phyloP scores from a whole-genome alignment of 2,113 vertebrate species.

The Microcebus murinus region DNA sequence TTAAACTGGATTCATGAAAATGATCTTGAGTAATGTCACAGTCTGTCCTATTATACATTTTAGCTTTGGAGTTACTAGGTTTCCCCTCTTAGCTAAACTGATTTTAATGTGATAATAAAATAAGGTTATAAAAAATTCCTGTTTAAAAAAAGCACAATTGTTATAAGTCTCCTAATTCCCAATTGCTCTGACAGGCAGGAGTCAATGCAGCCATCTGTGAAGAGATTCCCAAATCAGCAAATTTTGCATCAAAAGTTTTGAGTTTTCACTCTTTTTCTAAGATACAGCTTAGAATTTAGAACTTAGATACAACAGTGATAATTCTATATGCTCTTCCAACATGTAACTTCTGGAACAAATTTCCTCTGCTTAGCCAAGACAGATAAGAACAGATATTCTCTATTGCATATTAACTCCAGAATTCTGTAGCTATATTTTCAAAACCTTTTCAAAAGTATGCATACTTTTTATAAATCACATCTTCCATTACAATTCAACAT shows the following conservation, averaged over 20 bases:
- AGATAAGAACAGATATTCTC: not conserved
- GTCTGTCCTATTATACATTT: not conserved
- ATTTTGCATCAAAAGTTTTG: not conserved
- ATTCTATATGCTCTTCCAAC: not conserved
- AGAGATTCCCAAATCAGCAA: not conserved
- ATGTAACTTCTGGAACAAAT: not conserved
- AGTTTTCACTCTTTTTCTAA: not conserved
- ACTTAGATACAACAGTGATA: not conserved
- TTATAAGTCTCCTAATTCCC: not conserved
- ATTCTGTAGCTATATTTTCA: not conserved
- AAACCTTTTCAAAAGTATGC: not conserved
- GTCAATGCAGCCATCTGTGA: not conserved
- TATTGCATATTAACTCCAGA: not conserved
- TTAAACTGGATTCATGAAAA: not conserved
- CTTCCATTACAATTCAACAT: not conserved
- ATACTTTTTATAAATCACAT: not conserved
- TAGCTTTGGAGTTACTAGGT: not conserved
- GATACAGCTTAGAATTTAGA: not conserved
- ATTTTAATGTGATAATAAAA: not conserved
- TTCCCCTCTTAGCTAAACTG: not conserved
- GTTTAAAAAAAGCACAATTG: not conserved
- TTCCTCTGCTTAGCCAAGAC: not conserved
- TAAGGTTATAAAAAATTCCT: not conserved
- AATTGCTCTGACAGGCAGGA: not conserved
- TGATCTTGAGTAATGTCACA: not conserved